Conservation (phyloP, 2,888 invertebrate species). For the Acleris emargana region DNA sequence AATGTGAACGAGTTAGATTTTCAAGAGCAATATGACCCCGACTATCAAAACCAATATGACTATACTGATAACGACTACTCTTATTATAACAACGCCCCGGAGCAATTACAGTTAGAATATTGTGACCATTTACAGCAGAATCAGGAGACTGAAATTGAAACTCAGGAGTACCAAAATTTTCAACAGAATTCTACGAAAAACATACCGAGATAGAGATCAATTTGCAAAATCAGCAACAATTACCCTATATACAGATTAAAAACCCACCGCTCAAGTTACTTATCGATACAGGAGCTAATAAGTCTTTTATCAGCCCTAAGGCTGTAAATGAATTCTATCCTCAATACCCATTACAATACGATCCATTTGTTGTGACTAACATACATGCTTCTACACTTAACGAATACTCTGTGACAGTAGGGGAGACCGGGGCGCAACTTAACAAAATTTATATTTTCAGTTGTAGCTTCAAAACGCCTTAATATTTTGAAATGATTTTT, state of each 20-base stretch:
- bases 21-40: no score
- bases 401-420: slow-evolving; percentile 44
- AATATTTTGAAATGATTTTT: no score
- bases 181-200: neutral
- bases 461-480: no score
- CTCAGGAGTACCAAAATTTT: neutral
- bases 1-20: slow-evolving; percentile 4
- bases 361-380: slow-evolving; percentile 5
- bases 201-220: slow-evolving; percentile 16
- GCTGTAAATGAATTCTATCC: slow-evolving; percentile 1
- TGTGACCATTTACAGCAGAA: no score
- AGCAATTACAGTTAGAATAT: neutral
- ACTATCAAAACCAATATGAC: no score
- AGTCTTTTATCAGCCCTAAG: slow-evolving; percentile 21
- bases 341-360: neutral
- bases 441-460: no score
- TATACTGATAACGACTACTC: slow-evolving; percentile 18
- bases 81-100: slow-evolving; percentile 2
- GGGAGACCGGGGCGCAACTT: no score
- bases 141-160: slow-evolving; percentile 19
- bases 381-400: slow-evolving; percentile 42
- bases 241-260: slow-evolving; percentile 15
- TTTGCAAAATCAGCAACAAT: slow-evolving; percentile 12
- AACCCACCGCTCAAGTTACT: slow-evolving; percentile 10
- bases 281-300: slow-evolving; percentile 24